A percentile compares a stretch with the other conserved stretches of the same genome.
phyloP scores from a whole-genome alignment of 2,113 vertebrate species.

The Argyrosomus japonicus region DNA sequence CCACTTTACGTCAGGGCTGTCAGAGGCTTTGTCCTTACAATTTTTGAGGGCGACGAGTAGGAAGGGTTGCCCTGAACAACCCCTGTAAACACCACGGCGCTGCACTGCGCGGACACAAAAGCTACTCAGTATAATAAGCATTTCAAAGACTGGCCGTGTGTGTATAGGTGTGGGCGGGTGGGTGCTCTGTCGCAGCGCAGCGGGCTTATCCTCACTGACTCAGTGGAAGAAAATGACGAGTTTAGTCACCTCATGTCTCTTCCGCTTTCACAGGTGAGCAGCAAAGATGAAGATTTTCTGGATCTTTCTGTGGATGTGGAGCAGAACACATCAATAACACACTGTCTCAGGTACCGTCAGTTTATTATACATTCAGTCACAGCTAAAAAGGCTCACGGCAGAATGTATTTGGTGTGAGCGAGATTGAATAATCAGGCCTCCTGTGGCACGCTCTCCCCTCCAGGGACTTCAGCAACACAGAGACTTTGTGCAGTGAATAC shows the following conservation, averaged over 20 bases:
- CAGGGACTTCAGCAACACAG: conserved; percentile 99
- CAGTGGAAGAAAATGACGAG: conserved; percentile 1
- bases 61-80: conserved; percentile 60
- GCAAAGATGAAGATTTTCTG: conserved; percentile 99
- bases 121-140: conserved; percentile 39
- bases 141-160: conserved; percentile 40
- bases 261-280: conserved; percentile 90
- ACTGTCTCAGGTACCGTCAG: conserved; percentile 92
- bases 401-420: not conserved
- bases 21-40: conserved; percentile 43
- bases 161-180: conserved; percentile 6
- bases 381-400: not conserved
- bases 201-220: conserved; percentile 19
- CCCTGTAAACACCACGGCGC: conserved; percentile 40
- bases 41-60: conserved; percentile 7
- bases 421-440: conserved; percentile 32
- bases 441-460: conserved; percentile 57
- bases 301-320: conserved; percentile 99
- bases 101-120: conserved; percentile 46
- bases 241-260: not conserved
- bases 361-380: not conserved
- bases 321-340: conserved; percentile 98
- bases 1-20: conserved; percentile 25
- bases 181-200: conserved; percentile 19
- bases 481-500: conserved; percentile 97